A percentile compares a stretch with the other conserved stretches of the same genome.
Evolutionary conservation across 1,140 invertebrate species (phyloP).

Genomic region (Charaxes varanes): DNA sequence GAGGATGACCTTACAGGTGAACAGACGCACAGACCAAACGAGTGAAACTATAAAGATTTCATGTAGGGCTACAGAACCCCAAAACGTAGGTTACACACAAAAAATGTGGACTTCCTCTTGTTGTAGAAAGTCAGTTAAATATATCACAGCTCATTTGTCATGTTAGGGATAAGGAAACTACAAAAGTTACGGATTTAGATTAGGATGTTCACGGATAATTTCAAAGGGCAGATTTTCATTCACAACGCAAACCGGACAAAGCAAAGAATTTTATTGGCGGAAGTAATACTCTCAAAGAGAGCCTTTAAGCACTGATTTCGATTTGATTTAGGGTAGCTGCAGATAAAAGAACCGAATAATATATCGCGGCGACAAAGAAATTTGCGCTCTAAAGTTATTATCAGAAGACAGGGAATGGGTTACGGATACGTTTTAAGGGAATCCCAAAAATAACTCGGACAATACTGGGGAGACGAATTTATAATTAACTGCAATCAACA

Average conservation of each 20-base stretch:
- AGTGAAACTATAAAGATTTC: no score
- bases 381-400: slow-evolving; percentile 18
- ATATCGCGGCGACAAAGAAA: slow-evolving; percentile 12
- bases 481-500: slow-evolving; percentile 74
- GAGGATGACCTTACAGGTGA: no score
- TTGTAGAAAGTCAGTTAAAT: no score
- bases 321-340: slow-evolving; percentile 55
- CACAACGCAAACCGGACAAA: slow-evolving; percentile 35
- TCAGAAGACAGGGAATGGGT: slow-evolving; percentile 5
- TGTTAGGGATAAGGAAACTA: no score
- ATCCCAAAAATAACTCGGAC: slow-evolving; percentile 51
- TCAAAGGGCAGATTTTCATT: slow-evolving; percentile 32
- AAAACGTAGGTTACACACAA: no score
- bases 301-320: slow-evolving; percentile 52
- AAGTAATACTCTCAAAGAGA: slow-evolving; percentile 57
- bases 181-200: no score
- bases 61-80: no score
- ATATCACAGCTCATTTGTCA: no score
- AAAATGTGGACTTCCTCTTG: no score
- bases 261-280: slow-evolving; percentile 57
- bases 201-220: slow-evolving; percentile 14
- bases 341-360: slow-evolving; percentile 53
- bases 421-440: slow-evolving; percentile 12
- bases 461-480: slow-evolving; percentile 67
- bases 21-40: no score